These are phyloP conservation scores for Dermochelys coriacea DNA, from an alignment of 2,797 vertebrate genomes.

Conservation along the genomic window DNA sequence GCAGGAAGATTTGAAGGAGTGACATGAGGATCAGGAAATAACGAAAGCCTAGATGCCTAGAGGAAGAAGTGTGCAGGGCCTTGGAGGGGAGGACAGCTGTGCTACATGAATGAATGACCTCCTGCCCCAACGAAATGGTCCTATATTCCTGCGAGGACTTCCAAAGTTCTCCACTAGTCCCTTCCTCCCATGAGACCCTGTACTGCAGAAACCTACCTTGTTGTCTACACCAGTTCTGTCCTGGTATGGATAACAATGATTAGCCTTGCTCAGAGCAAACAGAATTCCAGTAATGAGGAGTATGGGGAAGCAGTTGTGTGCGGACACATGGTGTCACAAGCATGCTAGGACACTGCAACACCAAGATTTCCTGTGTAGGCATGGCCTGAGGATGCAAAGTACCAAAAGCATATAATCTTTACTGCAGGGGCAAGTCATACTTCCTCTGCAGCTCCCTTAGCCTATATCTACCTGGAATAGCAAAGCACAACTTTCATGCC, in stretches of 20 bases:
- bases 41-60: background rate
- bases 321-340: background rate
- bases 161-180: background rate
- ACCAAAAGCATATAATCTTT: background rate
- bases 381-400: background rate
- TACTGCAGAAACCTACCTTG: too few species aligned
- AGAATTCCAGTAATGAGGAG: background rate
- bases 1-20: background rate
- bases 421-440: conserved; percentile 5
- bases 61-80: background rate
- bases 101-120: background rate
- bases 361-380: background rate
- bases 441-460: conserved; percentile 45
- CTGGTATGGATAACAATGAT: background rate
- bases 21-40: background rate
- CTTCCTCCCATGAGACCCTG: background rate
- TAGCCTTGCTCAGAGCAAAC: background rate
- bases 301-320: background rate
- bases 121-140: background rate
- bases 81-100: background rate
- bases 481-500: background rate
- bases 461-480: background rate
- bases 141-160: background rate
- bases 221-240: too few species aligned
- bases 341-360: background rate